These are phyloP conservation scores for Naso thynnoides DNA, from an alignment of 2,797 vertebrate genomes.

Conservation along the genomic window DNA sequence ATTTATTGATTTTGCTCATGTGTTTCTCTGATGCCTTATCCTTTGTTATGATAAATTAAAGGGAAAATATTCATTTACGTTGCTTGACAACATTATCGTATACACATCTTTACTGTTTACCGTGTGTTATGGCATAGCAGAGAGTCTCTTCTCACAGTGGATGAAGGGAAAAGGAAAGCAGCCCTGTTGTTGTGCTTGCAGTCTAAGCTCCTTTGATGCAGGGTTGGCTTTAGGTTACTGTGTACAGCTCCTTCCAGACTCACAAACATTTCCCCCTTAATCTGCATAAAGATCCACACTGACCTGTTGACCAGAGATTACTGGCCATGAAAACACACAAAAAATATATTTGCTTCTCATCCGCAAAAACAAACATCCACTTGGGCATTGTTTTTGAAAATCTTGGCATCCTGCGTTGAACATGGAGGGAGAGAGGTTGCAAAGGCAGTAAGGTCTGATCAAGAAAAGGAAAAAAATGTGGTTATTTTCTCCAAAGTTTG, in stretches of 20 bases:
- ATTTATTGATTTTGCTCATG: not conserved
- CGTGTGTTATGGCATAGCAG: too few species aligned
- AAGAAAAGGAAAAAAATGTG: constrained; percentile 12
- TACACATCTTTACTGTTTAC: too few species aligned
- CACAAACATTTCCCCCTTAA: constrained; percentile 69
- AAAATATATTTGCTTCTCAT: constrained; percentile 11
- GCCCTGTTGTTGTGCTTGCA: constrained; percentile 69
- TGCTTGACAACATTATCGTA: too few species aligned
- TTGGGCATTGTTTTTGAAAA: not conserved
- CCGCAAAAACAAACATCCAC: constrained; percentile 49
- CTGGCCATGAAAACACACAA: constrained; percentile 43
- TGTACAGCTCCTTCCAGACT: constrained; percentile 69
- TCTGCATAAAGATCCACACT: constrained; percentile 69
- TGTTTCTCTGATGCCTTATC: not conserved
- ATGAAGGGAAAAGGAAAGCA: constrained; percentile 42
- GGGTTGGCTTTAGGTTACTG: constrained; percentile 67
- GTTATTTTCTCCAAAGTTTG: constrained; percentile 36
- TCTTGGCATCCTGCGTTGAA: not conserved
- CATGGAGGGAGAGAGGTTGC: not conserved
- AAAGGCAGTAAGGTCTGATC: constrained; percentile 1
- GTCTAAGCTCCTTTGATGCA: constrained; percentile 71
- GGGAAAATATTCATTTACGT: not conserved
- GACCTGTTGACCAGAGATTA: constrained; percentile 74
- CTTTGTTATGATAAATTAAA: not conserved
- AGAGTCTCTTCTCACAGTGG: constrained; percentile 9